Conservation (phyloP, 1,140 invertebrate species). For the Papilio glaucus region DNA sequence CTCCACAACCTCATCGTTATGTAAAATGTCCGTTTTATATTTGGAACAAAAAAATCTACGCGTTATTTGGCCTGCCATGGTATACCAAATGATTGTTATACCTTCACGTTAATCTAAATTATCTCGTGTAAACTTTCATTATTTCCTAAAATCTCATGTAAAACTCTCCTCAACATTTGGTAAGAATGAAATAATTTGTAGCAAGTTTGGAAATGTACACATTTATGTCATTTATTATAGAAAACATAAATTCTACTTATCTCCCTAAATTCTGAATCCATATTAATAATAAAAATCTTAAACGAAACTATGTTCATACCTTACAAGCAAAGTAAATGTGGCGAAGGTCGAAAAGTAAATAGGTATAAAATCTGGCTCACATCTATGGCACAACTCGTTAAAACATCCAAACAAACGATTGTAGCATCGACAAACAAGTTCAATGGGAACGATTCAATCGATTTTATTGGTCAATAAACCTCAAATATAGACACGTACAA, state of each 20-base stretch:
- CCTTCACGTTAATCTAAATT: too few species aligned
- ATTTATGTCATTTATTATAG: too few species aligned
- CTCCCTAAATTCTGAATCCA: too few species aligned
- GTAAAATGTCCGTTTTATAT: neutral
- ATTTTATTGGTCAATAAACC: conserved; percentile 21
- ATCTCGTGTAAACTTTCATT: too few species aligned
- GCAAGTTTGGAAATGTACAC: too few species aligned
- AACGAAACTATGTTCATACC: neutral
- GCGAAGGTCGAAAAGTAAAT: neutral
- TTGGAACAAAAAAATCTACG: neutral
- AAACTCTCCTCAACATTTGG: too few species aligned
- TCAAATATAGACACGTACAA: conserved; percentile 3
- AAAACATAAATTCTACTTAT: too few species aligned
- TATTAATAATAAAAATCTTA: too few species aligned
- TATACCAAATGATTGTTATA: too few species aligned
- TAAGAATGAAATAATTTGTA: too few species aligned
- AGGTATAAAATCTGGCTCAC: neutral
- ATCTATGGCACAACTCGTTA: conserved; percentile 6
- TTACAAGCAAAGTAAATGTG: neutral
- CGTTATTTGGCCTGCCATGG: neutral
- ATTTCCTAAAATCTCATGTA: too few species aligned
- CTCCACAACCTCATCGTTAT: neutral
- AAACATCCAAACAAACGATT: conserved; percentile 17
- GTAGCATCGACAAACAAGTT: neutral
- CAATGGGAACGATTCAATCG: conserved; percentile 24